Evolutionary conservation across 2,797 vertebrate genomes (phyloP).

Genomic region (Lacerta viridis): DNA sequence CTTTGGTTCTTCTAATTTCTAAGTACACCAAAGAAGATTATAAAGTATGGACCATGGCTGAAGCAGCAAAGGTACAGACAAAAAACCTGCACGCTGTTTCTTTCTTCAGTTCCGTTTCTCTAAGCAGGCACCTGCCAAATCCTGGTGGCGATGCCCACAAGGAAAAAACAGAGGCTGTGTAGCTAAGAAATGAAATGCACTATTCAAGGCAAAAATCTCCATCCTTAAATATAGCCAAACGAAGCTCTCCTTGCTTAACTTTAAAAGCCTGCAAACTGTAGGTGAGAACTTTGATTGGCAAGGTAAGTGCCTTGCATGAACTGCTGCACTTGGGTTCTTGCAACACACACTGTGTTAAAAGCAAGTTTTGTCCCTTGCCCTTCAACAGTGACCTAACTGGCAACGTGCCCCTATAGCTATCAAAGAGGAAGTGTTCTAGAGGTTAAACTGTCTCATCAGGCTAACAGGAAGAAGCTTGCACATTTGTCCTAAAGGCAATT

Average conservation of each 20-base stretch:
- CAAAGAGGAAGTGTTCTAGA: not conserved
- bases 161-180: not conserved
- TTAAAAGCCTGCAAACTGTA: fast-evolving
- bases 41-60: constrained; percentile 55
- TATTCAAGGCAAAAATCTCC: constrained; percentile 24
- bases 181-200: constrained; percentile 11
- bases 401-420: not conserved
- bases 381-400: not conserved
- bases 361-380: not conserved
- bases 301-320: constrained; percentile 39
- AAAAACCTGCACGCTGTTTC: constrained; percentile 28
- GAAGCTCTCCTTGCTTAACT: constrained; percentile 1
- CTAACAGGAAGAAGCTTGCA: not conserved
- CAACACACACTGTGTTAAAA: constrained; percentile 55
- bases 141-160: constrained; percentile 17
- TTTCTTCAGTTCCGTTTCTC: constrained; percentile 19
- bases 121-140: not conserved
- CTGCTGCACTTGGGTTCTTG: constrained; percentile 32
- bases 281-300: constrained; percentile 9
- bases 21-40: not conserved
- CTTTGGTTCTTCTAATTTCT: constrained; percentile 11
- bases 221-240: not conserved
- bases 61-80: not conserved
- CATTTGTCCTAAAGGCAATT: not conserved
- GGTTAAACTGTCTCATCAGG: not conserved